Evolutionary conservation across 2,113 vertebrate species (phyloP).

Genomic region (Paedocypris sp.): DNA sequence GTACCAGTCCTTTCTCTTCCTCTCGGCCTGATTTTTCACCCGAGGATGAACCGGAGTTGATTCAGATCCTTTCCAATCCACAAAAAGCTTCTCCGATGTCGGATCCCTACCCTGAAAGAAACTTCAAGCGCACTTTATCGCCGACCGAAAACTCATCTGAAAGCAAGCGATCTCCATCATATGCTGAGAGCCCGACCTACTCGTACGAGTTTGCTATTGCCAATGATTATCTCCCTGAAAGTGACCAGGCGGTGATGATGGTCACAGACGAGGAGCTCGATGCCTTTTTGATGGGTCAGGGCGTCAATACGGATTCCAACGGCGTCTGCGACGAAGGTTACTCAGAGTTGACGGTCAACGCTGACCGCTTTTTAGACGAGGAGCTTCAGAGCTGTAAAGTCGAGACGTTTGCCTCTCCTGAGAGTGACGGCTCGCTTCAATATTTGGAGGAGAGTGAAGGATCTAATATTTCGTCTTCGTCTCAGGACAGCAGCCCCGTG

Average conservation of each 20-base stretch:
- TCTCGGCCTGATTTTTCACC: not conserved
- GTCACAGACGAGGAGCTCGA: constrained; percentile 86
- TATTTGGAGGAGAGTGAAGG: constrained; percentile 33
- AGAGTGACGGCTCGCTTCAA: constrained; percentile 44
- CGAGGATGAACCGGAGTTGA: constrained; percentile 21
- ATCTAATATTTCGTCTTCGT: constrained; percentile 31
- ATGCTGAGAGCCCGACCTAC: constrained; percentile 42
- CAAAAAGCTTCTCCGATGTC: not conserved
- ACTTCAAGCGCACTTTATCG: constrained; percentile 27
- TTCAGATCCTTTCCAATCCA: constrained; percentile 23
- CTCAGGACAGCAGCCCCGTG: constrained; percentile 39
- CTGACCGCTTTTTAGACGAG: constrained; percentile 29
- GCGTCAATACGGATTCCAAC: constrained; percentile 34
- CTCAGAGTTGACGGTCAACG: constrained; percentile 23
- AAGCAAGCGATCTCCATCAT: constrained; percentile 15
- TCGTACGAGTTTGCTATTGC: constrained; percentile 52
- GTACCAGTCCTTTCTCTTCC: not conserved
- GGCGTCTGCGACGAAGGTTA: constrained; percentile 20
- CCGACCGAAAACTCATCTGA: constrained; percentile 34
- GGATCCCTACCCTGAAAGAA: constrained; percentile 9
- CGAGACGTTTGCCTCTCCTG: constrained; percentile 41
- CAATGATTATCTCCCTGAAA: constrained; percentile 62
- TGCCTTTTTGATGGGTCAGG: constrained; percentile 75
- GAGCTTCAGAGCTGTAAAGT: constrained; percentile 37
- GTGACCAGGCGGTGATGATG: constrained; percentile 58